Percentiles rank a stretch among this genome's conserved stretches.
phyloP scores from a whole-genome alignment of 2,113 vertebrate genomes.

The Antennarius striatus region DNA sequence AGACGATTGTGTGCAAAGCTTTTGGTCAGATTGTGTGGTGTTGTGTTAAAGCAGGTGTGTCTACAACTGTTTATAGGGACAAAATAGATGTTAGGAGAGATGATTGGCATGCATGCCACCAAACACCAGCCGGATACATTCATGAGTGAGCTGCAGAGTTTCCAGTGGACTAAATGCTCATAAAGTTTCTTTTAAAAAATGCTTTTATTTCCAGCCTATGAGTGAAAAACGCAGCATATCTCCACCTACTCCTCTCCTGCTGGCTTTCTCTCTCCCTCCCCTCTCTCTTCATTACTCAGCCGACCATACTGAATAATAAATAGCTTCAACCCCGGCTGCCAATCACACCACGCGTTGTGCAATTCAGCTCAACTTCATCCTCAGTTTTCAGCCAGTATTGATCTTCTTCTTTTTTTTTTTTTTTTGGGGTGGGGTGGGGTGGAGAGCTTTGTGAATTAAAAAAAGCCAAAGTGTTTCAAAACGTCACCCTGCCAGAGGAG shows the following conservation, averaged over 20 bases:
- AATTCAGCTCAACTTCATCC: slow-evolving; percentile 53
- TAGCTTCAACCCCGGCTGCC: slow-evolving; percentile 67
- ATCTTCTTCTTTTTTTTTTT: slow-evolving; percentile 22
- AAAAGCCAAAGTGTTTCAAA: no score
- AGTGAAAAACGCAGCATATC: slow-evolving; percentile 43
- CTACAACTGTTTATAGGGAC: no score
- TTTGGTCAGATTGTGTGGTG: no score
- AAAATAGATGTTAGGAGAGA: no score
- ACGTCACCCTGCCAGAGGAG: no score
- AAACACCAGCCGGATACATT: background rate
- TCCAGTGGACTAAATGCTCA: slow-evolving; percentile 18
- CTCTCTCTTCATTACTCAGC: slow-evolving; percentile 41
- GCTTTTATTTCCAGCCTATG: slow-evolving; percentile 37
- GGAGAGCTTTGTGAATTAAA: background rate
- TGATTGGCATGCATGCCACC: no score
- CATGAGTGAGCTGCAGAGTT: no score
- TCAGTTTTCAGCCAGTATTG: slow-evolving; percentile 44
- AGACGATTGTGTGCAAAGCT: no score
- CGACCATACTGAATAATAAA: slow-evolving; percentile 73
- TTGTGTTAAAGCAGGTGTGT: no score
- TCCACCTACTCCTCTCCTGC: slow-evolving; percentile 63
- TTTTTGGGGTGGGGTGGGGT: background rate
- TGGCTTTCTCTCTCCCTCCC: slow-evolving; percentile 15
- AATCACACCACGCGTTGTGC: slow-evolving; percentile 63
- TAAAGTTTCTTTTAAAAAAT: background rate